Evolutionary conservation across 2,113 vertebrate genomes (phyloP).

Genomic region (Zosterops pallidus): DNA sequence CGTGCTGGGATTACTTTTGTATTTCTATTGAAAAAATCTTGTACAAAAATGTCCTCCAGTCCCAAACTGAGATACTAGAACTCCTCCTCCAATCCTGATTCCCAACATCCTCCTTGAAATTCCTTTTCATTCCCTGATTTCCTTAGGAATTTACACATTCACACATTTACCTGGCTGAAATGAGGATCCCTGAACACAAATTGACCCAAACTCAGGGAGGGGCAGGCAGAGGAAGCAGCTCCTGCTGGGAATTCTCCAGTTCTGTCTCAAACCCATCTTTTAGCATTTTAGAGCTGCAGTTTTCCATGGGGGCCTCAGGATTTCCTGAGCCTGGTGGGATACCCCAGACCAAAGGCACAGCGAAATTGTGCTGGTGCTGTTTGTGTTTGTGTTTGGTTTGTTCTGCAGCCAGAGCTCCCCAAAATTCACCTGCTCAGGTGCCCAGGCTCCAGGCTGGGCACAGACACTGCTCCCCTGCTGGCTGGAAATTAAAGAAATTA

Average conservation of each 20-base stretch:
- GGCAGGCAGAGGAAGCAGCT: neutral
- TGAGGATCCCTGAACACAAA: neutral
- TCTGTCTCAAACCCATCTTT: neutral
- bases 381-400: too few species aligned
- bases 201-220: neutral
- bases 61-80: neutral
- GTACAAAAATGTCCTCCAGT: neutral
- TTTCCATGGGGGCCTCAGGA: neutral
- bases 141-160: neutral
- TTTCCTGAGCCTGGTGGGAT: neutral
- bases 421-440: neutral
- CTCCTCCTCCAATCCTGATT: neutral
- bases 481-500: too few species aligned
- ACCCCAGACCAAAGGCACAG: neutral
- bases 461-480: neutral
- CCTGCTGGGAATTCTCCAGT: neutral
- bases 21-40: neutral
- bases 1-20: neutral
- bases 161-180: neutral
- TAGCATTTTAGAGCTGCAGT: neutral
- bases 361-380: rapidly evolving
- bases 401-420: neutral
- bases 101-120: neutral
- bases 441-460: neutral
- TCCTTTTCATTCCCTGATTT: neutral